Evolutionary conservation across 37 sponge, comb jelly and placozoan genomes (phyloP).

Genomic region (Ephydatia muelleri): DNA sequence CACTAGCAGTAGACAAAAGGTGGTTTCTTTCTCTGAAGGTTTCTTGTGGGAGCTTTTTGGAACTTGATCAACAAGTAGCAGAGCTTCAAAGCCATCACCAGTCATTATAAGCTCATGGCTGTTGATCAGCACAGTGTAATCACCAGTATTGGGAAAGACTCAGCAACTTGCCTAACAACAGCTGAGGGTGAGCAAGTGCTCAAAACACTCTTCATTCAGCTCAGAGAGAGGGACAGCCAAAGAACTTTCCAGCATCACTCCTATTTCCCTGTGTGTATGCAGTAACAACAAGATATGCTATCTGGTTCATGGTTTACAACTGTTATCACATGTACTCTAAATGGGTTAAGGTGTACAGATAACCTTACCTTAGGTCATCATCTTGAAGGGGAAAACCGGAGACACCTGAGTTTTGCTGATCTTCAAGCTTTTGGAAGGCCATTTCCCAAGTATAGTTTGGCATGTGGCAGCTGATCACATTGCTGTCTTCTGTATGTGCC

Average conservation of each 20-base stretch:
- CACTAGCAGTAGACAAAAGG: background rate
- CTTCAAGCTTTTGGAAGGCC: background rate
- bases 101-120: background rate
- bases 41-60: background rate
- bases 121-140: background rate
- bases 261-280: background rate
- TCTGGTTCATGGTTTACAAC: background rate
- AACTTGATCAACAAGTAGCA: background rate
- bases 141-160: background rate
- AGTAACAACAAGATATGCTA: background rate
- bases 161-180: background rate
- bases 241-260: background rate
- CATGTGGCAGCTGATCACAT: background rate
- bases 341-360: constrained; percentile 1
- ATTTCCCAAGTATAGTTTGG: background rate
- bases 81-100: background rate
- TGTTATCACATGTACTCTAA: constrained; percentile 1
- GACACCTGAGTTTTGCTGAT: constrained; percentile 1
- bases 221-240: background rate
- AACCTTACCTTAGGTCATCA: background rate
- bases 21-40: background rate
- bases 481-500: background rate
- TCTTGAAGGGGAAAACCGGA: background rate
- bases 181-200: background rate
- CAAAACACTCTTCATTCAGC: background rate